Percentiles rank a stretch among this genome's conserved stretches.
These are phyloP conservation scores for Amiota communis DNA, from an alignment of 2,888 invertebrate genomes.

Conservation along the genomic window DNA sequence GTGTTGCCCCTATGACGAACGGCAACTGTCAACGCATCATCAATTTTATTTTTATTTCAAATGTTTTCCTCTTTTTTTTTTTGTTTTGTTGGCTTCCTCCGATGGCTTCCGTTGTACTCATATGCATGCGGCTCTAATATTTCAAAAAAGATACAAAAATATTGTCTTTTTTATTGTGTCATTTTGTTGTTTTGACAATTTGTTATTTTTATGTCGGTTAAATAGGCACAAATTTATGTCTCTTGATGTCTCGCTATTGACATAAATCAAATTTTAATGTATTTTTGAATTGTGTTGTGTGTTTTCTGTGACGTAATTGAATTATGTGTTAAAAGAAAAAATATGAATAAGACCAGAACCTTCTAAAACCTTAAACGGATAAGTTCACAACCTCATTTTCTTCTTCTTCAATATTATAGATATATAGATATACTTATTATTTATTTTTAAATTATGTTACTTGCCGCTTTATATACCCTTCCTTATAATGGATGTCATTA, in stretches of 20 bases:
- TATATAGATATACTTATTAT: too few species aligned
- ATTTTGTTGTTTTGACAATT: conserved; percentile 54
- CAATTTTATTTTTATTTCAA: conserved; percentile 48
- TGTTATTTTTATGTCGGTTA: conserved; percentile 62
- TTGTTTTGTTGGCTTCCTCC: conserved; percentile 33
- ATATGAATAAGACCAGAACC: too few species aligned
- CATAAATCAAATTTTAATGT: conserved; percentile 68
- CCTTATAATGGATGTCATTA: too few species aligned
- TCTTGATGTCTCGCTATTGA: conserved; percentile 49
- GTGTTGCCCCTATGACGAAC: conserved; percentile 36
- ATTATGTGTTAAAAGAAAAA: too few species aligned
- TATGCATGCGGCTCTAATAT: conserved; percentile 60
- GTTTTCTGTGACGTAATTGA: background rate
- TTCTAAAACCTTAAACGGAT: too few species aligned
- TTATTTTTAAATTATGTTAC: too few species aligned
- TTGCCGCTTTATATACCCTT: too few species aligned
- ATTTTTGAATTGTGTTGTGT: conserved; percentile 38
- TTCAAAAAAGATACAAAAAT: conserved; percentile 43
- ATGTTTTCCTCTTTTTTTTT: conserved; percentile 34
- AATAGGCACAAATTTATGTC: conserved; percentile 67
- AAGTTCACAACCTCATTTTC: too few species aligned
- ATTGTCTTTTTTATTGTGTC: conserved; percentile 45
- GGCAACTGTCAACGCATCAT: conserved; percentile 63
- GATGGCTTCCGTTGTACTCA: conserved; percentile 33
- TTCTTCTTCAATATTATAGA: too few species aligned